Conservation (phyloP, 1,140 invertebrate species). For the Drosophila micromelanica region DNA sequence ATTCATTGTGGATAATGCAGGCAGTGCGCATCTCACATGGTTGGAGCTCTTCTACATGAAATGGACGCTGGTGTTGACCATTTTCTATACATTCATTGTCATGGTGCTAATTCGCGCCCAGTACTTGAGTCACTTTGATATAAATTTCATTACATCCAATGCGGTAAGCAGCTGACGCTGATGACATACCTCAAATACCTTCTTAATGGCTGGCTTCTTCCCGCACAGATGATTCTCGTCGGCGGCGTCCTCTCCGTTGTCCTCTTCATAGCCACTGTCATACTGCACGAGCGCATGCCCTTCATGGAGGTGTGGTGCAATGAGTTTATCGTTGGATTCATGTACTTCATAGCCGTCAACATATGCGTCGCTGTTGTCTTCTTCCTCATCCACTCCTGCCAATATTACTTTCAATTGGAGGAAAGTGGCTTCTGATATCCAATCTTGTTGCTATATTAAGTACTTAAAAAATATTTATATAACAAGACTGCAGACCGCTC, state of each 20-base stretch:
- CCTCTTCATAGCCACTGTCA: slow-evolving; percentile 31
- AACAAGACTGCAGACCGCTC: no score
- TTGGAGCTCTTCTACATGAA: slow-evolving; percentile 56
- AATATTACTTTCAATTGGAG: slow-evolving; percentile 39
- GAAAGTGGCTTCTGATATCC: neutral
- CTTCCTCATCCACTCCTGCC: slow-evolving; percentile 48
- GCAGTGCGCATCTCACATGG: slow-evolving; percentile 37
- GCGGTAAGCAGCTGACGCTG: slow-evolving; percentile 29
- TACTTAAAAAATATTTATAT: no score
- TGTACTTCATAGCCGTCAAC: slow-evolving; percentile 55
- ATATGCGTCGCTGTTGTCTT: slow-evolving; percentile 43
- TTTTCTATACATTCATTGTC: slow-evolving; percentile 48
- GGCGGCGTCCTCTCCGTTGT: slow-evolving; percentile 37
- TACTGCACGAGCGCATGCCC: slow-evolving; percentile 43
- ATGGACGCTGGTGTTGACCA: slow-evolving; percentile 55
- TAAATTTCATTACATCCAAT: slow-evolving; percentile 50
- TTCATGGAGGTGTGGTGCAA: slow-evolving; percentile 56
- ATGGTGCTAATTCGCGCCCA: slow-evolving; percentile 53
- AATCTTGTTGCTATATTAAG: no score
- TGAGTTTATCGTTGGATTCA: slow-evolving; percentile 39
- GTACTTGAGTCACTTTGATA: slow-evolving; percentile 51
- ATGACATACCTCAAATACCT: neutral
- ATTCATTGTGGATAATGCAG: slow-evolving; percentile 26
- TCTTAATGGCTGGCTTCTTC: neutral
- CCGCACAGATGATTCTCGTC: slow-evolving; percentile 54